Percentiles rank a stretch among this genome's conserved stretches.
These are phyloP conservation scores for Sisyra terminalis DNA, from an alignment of 2,888 invertebrate species.

Conservation along the genomic window DNA sequence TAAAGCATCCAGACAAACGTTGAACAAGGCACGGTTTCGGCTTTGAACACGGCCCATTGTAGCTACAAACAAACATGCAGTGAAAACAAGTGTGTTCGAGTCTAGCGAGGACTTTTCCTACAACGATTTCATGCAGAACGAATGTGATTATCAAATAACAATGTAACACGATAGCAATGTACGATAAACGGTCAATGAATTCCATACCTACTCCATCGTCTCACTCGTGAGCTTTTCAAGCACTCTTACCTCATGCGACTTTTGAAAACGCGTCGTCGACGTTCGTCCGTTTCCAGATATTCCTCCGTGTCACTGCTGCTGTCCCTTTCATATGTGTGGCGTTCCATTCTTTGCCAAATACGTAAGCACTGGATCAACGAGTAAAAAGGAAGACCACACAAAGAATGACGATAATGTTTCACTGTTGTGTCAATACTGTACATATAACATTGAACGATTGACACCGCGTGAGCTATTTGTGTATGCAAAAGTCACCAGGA, in stretches of 20 bases:
- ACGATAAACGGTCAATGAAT: neutral
- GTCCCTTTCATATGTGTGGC: conserved; percentile 23
- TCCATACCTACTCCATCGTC: neutral
- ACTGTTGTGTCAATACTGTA: conserved; percentile 1
- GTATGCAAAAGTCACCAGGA: too few species aligned
- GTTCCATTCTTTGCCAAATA: conserved; percentile 5
- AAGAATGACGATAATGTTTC: neutral
- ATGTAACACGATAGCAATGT: neutral
- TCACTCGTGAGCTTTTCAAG: too few species aligned
- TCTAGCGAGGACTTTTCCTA: too few species aligned
- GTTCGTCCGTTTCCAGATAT: conserved; percentile 56
- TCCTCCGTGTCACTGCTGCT: conserved; percentile 80
- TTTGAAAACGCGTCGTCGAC: conserved; percentile 46
- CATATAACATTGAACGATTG: conserved; percentile 2
- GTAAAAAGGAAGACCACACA: conserved; percentile 1
- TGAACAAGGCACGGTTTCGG: conserved; percentile 48
- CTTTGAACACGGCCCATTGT: conserved; percentile 39
- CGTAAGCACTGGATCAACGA: conserved; percentile 7
- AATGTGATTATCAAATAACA: neutral
- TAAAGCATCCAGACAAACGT: conserved; percentile 30
- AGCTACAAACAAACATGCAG: too few species aligned
- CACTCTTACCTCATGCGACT: conserved; percentile 47
- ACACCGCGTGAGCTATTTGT: too few species aligned
- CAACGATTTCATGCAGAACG: too few species aligned
- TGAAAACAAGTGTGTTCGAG: too few species aligned